These are phyloP conservation scores for Orthosia gothica DNA, from an alignment of 2,888 invertebrate genomes.

Conservation along the genomic window DNA sequence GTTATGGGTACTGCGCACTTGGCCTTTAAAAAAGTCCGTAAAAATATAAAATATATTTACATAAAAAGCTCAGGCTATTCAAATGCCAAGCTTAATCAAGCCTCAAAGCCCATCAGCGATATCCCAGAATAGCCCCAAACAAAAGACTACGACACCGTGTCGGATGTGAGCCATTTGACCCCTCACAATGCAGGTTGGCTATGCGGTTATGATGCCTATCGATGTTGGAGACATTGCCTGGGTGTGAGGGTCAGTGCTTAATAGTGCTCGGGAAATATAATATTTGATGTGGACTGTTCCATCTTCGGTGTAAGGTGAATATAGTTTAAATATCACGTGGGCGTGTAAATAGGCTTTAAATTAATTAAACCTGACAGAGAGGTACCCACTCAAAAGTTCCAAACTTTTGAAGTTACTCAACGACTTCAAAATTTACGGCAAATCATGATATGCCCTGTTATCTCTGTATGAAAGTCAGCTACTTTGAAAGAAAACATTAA, in stretches of 20 bases:
- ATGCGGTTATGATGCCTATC: constrained; percentile 13
- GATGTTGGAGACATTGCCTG: neutral
- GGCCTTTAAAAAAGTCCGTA: too few species aligned
- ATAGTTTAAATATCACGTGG: neutral
- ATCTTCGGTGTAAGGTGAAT: neutral
- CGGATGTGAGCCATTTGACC: constrained; percentile 66
- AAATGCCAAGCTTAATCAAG: constrained; percentile 43
- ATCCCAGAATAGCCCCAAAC: constrained; percentile 43
- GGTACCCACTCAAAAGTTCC: neutral
- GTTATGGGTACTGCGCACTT: too few species aligned
- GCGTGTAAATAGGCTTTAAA: neutral
- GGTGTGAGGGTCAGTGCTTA: neutral
- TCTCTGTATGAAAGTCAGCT: neutral
- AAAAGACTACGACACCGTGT: constrained; percentile 48
- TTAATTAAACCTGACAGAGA: neutral
- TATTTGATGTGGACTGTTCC: constrained; percentile 13
- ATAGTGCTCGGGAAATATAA: constrained; percentile 23
- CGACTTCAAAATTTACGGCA: neutral
- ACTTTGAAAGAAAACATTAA: neutral
- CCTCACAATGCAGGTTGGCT: constrained; percentile 53
- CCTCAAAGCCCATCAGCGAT: constrained; percentile 27
- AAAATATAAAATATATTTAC: constrained; percentile 26
- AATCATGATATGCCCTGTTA: neutral
- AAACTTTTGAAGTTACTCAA: too few species aligned
- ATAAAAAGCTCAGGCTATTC: constrained; percentile 28